These are phyloP conservation scores for Lissocephala sabroskyi DNA, from an alignment of 2,888 invertebrate species.

Conservation along the genomic window DNA sequence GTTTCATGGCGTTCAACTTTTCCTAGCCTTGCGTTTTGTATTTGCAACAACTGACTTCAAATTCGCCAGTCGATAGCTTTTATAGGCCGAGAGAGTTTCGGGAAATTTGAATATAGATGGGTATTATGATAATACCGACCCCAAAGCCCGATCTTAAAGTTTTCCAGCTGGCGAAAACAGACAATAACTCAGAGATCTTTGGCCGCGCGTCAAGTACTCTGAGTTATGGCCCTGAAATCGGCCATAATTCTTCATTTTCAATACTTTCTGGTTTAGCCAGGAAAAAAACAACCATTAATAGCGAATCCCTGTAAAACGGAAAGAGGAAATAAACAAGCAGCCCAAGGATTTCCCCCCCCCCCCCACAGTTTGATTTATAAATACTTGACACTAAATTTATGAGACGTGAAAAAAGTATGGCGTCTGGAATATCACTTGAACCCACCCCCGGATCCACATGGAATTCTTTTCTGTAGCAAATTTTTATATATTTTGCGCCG, in stretches of 20 bases:
- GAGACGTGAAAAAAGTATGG: constrained; percentile 50
- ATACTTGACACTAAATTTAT: constrained; percentile 58
- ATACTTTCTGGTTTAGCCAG: constrained; percentile 25
- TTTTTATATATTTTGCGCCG: constrained; percentile 10
- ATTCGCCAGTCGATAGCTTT: too few species aligned
- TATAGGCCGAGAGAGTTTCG: too few species aligned
- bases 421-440: constrained; percentile 19
- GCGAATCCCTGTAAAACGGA: constrained; percentile 60
- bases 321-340: constrained; percentile 34
- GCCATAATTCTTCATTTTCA: constrained; percentile 55
- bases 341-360: constrained; percentile 6
- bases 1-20: too few species aligned
- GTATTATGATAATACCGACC: too few species aligned
- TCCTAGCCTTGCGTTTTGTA: too few species aligned
- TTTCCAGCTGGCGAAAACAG: too few species aligned
- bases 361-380: constrained; percentile 51
- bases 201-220: constrained; percentile 1
- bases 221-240: constrained; percentile 29
- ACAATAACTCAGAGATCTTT: too few species aligned
- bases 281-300: constrained; percentile 40
- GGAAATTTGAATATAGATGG: too few species aligned
- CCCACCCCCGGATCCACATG: constrained; percentile 20
- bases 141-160: too few species aligned
- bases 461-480: constrained; percentile 10
- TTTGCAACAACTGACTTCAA: too few species aligned